phyloP scores from a whole-genome alignment of 1,140 invertebrate genomes.

The Euschistus heros region DNA sequence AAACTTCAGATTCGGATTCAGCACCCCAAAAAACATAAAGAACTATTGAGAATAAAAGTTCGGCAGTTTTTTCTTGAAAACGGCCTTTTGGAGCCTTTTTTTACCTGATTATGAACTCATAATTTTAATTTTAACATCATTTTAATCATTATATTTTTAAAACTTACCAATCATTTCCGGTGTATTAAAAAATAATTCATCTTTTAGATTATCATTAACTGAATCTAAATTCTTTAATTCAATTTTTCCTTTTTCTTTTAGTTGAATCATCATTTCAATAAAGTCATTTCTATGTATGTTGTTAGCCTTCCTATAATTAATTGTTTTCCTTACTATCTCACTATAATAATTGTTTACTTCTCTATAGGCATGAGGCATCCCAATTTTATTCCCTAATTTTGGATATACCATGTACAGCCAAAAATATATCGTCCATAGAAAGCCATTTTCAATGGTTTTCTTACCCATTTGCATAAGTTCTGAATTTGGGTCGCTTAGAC shows the following conservation, averaged over 20 bases:
- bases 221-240: constrained; percentile 3
- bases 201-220: constrained; percentile 4
- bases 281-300: constrained; percentile 30
- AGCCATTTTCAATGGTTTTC: constrained; percentile 33
- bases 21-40: too few relatives aligned
- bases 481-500: constrained; percentile 40
- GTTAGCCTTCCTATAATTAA: constrained; percentile 28
- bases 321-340: constrained; percentile 24
- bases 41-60: too few relatives aligned
- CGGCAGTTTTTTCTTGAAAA: too few relatives aligned
- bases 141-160: too few relatives aligned
- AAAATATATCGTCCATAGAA: neutral
- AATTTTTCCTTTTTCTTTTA: constrained; percentile 24
- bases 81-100: too few relatives aligned
- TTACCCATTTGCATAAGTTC: constrained; percentile 34
- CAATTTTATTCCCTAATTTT: constrained; percentile 18
- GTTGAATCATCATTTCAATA: constrained; percentile 29
- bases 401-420: neutral
- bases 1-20: too few relatives aligned
- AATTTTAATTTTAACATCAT: too few relatives aligned
- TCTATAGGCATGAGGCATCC: constrained; percentile 10
- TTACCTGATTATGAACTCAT: too few relatives aligned
- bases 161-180: neutral
- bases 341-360: constrained; percentile 26
- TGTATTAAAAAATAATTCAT: neutral